These are phyloP conservation scores for Thereva unica DNA, from an alignment of 2,888 invertebrate species.

Conservation along the genomic window DNA sequence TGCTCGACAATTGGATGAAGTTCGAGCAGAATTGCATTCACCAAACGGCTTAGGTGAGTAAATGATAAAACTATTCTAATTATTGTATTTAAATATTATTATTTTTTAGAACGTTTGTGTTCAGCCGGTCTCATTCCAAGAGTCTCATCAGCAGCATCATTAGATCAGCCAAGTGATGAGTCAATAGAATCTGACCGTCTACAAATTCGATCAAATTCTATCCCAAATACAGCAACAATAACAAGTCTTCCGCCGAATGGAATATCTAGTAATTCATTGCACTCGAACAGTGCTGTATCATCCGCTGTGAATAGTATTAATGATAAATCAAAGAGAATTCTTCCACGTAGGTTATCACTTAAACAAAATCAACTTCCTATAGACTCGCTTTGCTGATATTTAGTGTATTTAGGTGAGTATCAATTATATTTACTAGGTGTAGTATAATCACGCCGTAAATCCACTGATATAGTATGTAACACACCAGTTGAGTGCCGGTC, in stretches of 20 bases:
- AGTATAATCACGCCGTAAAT: neutral
- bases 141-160: constrained; percentile 54
- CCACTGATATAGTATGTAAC: constrained; percentile 4
- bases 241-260: constrained; percentile 47
- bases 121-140: constrained; percentile 55
- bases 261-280: constrained; percentile 12
- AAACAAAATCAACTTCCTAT: constrained; percentile 57
- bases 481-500: neutral
- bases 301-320: constrained; percentile 38
- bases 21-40: constrained; percentile 66
- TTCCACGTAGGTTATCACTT: constrained; percentile 55
- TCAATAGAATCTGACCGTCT: constrained; percentile 55
- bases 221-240: constrained; percentile 55
- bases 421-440: constrained; percentile 1
- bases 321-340: constrained; percentile 44
- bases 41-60: constrained; percentile 64
- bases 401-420: constrained; percentile 39
- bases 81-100: neutral
- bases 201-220: constrained; percentile 57
- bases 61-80: constrained; percentile 24
- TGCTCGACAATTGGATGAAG: constrained; percentile 77
- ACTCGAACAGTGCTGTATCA: constrained; percentile 18
- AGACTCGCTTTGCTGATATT: constrained; percentile 59
- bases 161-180: constrained; percentile 58
- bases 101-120: constrained; percentile 52